Evolutionary conservation across 92 coral and sea anemone species (phyloP).

Genomic region (Epizoanthus illoricatus): DNA sequence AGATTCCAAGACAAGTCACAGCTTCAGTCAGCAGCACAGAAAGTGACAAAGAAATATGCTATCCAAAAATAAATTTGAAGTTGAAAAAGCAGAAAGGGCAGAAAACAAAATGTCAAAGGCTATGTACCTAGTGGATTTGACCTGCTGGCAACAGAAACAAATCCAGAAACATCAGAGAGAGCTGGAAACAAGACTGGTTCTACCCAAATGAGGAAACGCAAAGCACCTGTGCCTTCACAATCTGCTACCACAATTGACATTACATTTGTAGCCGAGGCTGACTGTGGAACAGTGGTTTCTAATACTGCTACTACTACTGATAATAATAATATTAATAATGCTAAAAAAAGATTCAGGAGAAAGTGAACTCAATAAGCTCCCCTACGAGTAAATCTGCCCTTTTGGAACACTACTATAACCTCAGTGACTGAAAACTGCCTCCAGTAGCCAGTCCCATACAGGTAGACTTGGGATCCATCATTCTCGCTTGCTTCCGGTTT

Average conservation of each 20-base stretch:
- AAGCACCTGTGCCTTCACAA: neutral
- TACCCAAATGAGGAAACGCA: conserved; percentile 1
- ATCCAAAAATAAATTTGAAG: conserved; percentile 20
- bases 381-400: neutral
- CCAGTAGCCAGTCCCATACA: conserved; percentile 1
- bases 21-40: conserved; percentile 22
- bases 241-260: neutral
- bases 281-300: neutral
- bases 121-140: conserved; percentile 34
- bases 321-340: no score
- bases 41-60: conserved; percentile 15
- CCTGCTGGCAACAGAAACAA: conserved; percentile 3
- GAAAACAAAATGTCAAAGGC: conserved; percentile 9
- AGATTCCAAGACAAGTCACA: conserved; percentile 18
- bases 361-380: no score
- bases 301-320: no score
- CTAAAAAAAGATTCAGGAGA: no score
- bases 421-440: neutral
- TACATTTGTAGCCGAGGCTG: conserved; percentile 14
- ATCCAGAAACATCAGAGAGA: neutral
- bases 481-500: conserved; percentile 26
- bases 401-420: neutral
- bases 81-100: neutral
- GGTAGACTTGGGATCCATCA: conserved; percentile 10
- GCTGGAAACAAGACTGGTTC: conserved; percentile 6